These are phyloP conservation scores for Eupsilia transversa DNA, from an alignment of 2,888 invertebrate genomes.

Conservation along the genomic window DNA sequence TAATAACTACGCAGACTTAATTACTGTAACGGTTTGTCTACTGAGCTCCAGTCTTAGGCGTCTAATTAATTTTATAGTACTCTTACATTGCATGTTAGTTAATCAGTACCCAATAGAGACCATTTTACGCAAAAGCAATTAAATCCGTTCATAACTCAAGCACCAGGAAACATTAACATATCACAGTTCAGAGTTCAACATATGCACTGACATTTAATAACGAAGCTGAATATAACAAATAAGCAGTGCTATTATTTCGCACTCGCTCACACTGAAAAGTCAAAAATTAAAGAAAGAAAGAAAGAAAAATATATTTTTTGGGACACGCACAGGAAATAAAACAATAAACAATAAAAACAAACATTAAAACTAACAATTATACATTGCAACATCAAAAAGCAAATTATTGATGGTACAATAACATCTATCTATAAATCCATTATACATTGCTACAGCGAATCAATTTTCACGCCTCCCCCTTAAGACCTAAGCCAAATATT, in stretches of 20 bases:
- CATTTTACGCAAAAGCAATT: conserved; percentile 51
- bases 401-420: no score
- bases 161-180: conserved; percentile 56
- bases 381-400: no score
- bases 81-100: neutral
- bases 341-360: no score
- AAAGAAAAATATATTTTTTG: no score
- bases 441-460: no score
- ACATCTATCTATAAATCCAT: no score
- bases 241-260: conserved; percentile 12
- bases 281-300: no score
- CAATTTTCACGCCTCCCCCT: no score
- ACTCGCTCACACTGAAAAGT: neutral
- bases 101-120: neutral
- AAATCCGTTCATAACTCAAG: conserved; percentile 47
- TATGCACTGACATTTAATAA: conserved; percentile 55
- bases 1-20: neutral
- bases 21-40: neutral
- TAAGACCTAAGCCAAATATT: no score
- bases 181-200: conserved; percentile 52
- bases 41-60: conserved; percentile 26
- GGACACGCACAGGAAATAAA: no score
- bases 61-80: conserved; percentile 10
- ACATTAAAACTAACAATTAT: no score
- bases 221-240: conserved; percentile 23